These are phyloP conservation scores for Perizoma affinitatum DNA, from an alignment of 2,888 invertebrate species.

Conservation along the genomic window DNA sequence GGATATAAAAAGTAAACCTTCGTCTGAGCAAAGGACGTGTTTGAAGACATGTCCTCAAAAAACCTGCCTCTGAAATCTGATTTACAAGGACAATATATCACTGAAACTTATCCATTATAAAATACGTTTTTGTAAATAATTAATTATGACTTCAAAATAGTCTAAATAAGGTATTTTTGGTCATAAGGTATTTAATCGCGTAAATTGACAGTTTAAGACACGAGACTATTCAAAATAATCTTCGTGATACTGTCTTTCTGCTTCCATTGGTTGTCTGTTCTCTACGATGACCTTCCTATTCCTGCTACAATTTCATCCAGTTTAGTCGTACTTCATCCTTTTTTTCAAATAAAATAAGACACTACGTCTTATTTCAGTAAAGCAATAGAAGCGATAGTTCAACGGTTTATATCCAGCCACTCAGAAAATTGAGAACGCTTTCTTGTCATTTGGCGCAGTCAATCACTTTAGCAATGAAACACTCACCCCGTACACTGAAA, in stretches of 20 bases:
- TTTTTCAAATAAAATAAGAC: too few species aligned
- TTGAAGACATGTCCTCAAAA: slow-evolving; percentile 55
- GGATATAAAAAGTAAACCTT: slow-evolving; percentile 51
- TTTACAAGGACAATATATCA: neutral
- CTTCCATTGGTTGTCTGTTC: too few species aligned
- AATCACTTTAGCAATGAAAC: slow-evolving; percentile 39
- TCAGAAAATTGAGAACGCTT: slow-evolving; percentile 38
- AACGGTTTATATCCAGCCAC: slow-evolving; percentile 31
- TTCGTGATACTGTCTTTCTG: too few species aligned
- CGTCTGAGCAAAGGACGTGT: slow-evolving; percentile 54
- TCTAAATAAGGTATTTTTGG: too few species aligned
- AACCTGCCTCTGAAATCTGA: slow-evolving; percentile 2
- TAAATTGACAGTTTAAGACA: too few species aligned
- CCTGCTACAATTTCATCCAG: too few species aligned
- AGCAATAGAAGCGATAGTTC: slow-evolving; percentile 4
- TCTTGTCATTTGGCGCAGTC: slow-evolving; percentile 37
- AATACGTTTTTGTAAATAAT: too few species aligned
- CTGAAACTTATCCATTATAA: neutral
- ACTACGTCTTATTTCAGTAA: neutral
- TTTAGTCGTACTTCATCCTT: too few species aligned
- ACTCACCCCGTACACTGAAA: slow-evolving; percentile 27
- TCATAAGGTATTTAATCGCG: too few species aligned
- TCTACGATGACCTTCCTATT: too few species aligned
- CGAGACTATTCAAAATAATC: too few species aligned
- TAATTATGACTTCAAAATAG: neutral